Evolutionary conservation across 2,888 invertebrate genomes (phyloP).

Genomic region (Campoletis raptor): DNA sequence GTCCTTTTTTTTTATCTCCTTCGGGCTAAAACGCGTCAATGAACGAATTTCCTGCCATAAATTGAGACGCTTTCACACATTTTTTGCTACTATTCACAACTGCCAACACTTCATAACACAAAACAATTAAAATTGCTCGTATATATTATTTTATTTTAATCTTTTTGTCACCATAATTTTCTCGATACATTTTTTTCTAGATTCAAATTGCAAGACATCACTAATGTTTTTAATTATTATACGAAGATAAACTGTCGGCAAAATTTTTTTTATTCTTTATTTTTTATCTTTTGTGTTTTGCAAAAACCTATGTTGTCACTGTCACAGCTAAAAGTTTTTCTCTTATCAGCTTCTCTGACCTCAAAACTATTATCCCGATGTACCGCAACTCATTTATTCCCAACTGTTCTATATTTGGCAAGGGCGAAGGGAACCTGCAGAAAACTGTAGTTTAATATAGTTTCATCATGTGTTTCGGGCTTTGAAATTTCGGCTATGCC

Average conservation of each 20-base stretch:
- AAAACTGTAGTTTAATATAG: not conserved
- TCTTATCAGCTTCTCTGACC: not conserved
- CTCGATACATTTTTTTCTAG: not conserved
- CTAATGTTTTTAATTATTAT: too few relatives aligned
- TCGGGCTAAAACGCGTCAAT: slow-evolving; percentile 34
- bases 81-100: slow-evolving; percentile 10
- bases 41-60: slow-evolving; percentile 46
- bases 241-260: too few relatives aligned
- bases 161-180: not conserved
- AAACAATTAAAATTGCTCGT: not conserved
- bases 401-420: not conserved
- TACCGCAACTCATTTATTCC: not conserved
- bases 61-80: slow-evolving; percentile 30
- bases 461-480: too few relatives aligned
- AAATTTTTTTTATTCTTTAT: too few relatives aligned
- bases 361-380: too few relatives aligned
- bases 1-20: slow-evolving; percentile 44
- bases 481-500: not conserved
- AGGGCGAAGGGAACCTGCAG: not conserved
- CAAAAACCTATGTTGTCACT: not conserved
- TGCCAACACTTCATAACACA: not conserved
- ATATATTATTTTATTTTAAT: not conserved
- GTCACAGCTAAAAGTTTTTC: not conserved
- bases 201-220: not conserved
- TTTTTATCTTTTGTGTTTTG: too few relatives aligned